phyloP scores from a whole-genome alignment of 2,888 invertebrate genomes.

The Trypoxylon attenuatum region DNA sequence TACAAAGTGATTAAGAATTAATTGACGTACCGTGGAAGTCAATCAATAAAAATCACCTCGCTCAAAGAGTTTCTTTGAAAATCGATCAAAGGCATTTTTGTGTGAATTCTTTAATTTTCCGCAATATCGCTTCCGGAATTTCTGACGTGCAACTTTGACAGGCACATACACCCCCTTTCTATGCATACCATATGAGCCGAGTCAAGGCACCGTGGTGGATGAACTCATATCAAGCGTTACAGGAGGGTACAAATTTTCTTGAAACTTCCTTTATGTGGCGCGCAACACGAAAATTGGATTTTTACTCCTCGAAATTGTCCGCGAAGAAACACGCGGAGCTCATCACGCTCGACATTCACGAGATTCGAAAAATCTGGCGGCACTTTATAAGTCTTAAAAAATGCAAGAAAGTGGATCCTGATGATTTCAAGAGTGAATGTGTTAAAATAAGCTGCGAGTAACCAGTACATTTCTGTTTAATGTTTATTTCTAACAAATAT shows the following conservation, averaged over 20 bases:
- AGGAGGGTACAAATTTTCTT: constrained; percentile 21
- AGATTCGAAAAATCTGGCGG: background rate
- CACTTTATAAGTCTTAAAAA: no score
- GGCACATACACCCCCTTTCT: background rate
- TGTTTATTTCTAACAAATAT: no score
- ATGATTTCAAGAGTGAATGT: no score
- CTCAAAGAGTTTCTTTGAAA: no score
- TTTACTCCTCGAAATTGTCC: constrained; percentile 28
- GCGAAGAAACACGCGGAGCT: background rate
- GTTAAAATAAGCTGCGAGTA: no score
- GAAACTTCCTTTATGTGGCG: constrained; percentile 29
- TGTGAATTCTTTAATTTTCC: constrained; percentile 19
- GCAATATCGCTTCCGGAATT: background rate
- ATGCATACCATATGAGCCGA: constrained; percentile 27
- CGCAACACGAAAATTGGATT: constrained; percentile 41
- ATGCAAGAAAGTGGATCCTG: background rate
- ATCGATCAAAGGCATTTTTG: no score
- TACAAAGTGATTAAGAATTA: no score
- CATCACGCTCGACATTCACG: background rate
- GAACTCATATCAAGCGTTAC: constrained; percentile 19
- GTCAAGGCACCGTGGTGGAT: background rate
- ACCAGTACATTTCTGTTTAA: no score
- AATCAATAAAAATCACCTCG: no score
- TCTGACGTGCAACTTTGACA: background rate
- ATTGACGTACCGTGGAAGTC: no score